phyloP scores from a whole-genome alignment of 92 coral and sea anemone species.

The Zoanthus solanderi region DNA sequence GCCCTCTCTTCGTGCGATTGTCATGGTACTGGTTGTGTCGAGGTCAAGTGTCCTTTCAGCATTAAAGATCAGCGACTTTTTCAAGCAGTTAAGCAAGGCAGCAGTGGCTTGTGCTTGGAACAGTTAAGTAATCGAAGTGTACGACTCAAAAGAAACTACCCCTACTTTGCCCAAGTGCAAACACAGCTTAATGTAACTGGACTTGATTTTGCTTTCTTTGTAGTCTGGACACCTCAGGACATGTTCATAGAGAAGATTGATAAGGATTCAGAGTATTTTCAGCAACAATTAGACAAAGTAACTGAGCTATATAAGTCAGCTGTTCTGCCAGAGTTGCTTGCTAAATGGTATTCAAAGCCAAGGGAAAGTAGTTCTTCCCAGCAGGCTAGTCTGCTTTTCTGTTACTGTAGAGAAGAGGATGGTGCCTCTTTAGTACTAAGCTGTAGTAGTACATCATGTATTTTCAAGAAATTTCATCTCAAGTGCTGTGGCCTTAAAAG shows the following conservation, averaged over 20 bases:
- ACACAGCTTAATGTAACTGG: not conserved
- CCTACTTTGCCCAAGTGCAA: not conserved
- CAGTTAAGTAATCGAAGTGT: not conserved
- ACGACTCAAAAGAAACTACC: not conserved
- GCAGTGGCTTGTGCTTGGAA: not conserved
- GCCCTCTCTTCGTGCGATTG: not conserved
- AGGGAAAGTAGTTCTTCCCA: constrained; percentile 4
- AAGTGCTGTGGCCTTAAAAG: constrained; percentile 15
- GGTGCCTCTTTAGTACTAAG: constrained; percentile 17
- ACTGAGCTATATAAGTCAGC: constrained; percentile 11
- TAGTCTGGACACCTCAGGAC: constrained; percentile 19
- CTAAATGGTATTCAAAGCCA: constrained; percentile 16
- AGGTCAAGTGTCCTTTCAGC: not conserved
- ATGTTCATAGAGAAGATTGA: constrained; percentile 10
- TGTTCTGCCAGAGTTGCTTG: constrained; percentile 12
- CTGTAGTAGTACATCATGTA: constrained; percentile 6
- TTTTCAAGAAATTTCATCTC: constrained; percentile 15
- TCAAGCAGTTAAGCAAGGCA: not conserved
- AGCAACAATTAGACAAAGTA: constrained; percentile 1
- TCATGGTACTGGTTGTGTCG: not conserved
- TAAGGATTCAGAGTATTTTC: constrained; percentile 12
- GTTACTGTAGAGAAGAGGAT: constrained; percentile 10
- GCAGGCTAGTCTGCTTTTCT: constrained; percentile 15
- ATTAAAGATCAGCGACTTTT: not conserved
- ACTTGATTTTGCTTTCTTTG: constrained; percentile 11